Evolutionary conservation across 2,113 vertebrate species (phyloP).

Genomic region (Platysternon megacephalum): DNA sequence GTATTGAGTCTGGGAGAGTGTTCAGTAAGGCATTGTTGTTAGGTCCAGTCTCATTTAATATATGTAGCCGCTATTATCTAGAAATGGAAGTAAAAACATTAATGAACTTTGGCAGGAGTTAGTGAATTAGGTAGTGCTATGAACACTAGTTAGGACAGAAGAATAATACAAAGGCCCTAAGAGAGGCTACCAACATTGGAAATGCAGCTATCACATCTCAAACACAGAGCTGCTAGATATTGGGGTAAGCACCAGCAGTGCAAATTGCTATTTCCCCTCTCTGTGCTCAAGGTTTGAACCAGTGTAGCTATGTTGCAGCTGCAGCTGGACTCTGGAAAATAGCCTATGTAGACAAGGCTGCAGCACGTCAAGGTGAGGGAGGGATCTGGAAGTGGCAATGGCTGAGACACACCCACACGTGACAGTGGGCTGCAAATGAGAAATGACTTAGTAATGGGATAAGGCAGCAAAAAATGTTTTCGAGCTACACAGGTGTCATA

Average conservation of each 20-base stretch:
- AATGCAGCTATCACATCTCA: too few relatives aligned
- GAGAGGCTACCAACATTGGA: too few relatives aligned
- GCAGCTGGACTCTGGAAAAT: too few relatives aligned
- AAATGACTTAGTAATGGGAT: background rate
- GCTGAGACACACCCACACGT: accelerated
- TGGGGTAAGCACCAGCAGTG: too few relatives aligned
- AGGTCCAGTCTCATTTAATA: background rate
- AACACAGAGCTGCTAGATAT: too few relatives aligned
- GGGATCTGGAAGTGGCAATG: background rate
- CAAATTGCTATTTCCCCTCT: background rate
- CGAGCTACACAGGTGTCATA: too few relatives aligned
- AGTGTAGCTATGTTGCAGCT: too few relatives aligned
- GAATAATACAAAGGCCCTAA: too few relatives aligned
- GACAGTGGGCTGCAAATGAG: background rate
- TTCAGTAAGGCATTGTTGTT: background rate
- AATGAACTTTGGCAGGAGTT: background rate
- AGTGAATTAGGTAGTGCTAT: too few relatives aligned
- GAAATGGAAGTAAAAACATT: background rate
- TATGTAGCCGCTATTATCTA: background rate
- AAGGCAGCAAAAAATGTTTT: background rate
- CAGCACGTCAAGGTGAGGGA: background rate
- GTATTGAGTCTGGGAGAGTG: background rate
- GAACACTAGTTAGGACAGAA: too few relatives aligned
- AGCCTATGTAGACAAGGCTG: background rate
- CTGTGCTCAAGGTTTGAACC: too few relatives aligned